phyloP scores from a whole-genome alignment of 2,888 invertebrate genomes.

The Trachelus iudaicus region DNA sequence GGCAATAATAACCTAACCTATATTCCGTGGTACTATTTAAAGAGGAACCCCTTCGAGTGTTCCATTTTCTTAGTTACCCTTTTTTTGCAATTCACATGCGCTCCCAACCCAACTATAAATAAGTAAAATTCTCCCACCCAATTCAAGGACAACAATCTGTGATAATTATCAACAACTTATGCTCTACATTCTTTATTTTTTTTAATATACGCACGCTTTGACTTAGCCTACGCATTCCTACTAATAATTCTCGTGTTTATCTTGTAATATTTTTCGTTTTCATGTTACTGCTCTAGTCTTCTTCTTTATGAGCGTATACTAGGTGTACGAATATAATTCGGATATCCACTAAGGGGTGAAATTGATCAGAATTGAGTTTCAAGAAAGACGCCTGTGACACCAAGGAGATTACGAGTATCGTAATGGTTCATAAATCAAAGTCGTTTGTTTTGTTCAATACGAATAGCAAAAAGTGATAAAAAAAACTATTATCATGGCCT shows the following conservation, averaged over 20 bases:
- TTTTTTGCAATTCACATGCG: constrained; percentile 18
- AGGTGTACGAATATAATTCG: background rate
- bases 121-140: background rate
- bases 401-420: background rate
- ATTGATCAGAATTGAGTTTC: background rate
- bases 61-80: constrained; percentile 14
- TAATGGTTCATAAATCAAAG: background rate
- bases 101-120: background rate
- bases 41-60: constrained; percentile 16
- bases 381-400: background rate
- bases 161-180: background rate
- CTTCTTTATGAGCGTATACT: background rate
- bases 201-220: background rate
- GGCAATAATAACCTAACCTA: constrained; percentile 54
- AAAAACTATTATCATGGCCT: background rate
- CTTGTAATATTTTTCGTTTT: background rate
- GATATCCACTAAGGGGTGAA: background rate
- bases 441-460: background rate
- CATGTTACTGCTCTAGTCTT: background rate
- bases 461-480: background rate
- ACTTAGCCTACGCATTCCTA: background rate
- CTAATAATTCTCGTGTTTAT: background rate
- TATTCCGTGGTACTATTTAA: constrained; percentile 46
- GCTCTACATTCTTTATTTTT: background rate
- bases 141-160: background rate